Conservation (phyloP, 2,888 invertebrate species). For the Lasioglossum figueresi region DNA sequence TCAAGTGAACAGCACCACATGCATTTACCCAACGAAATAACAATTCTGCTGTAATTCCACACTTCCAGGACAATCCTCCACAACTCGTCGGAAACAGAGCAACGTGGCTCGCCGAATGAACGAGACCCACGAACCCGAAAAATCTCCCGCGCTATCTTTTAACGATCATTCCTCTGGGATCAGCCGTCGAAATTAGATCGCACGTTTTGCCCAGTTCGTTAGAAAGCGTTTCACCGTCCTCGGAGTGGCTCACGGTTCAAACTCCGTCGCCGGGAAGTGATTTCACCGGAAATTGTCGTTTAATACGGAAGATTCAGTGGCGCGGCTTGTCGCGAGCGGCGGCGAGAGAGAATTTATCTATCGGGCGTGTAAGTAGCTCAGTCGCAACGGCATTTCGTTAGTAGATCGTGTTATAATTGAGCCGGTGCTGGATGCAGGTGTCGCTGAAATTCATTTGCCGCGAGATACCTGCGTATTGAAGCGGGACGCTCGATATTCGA, state of each 20-base stretch:
- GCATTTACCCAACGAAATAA: neutral
- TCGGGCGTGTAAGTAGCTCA: neutral
- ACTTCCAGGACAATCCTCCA: neutral
- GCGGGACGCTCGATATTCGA: neutral
- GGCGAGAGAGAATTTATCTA: conserved; percentile 3
- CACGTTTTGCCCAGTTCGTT: neutral
- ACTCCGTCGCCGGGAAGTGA: neutral
- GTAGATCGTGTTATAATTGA: conserved; percentile 17
- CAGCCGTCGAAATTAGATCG: neutral
- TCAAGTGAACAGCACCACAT: no score
- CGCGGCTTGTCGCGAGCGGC: neutral
- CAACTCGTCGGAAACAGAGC: neutral
- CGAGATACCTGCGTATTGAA: conserved; percentile 1
- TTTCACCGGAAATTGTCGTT: neutral
- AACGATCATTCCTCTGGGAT: conserved; percentile 4
- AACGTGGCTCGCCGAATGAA: neutral
- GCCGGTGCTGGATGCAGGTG: neutral
- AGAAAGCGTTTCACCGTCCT: neutral
- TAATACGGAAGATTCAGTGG: conserved; percentile 5
- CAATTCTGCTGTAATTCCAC: no score
- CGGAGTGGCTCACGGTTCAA: neutral
- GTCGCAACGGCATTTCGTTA: neutral
- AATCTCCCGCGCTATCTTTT: neutral
- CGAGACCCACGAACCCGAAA: neutral
- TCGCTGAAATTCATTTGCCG: conserved; percentile 33